Conservation (phyloP, 2,113 vertebrate genomes). For the Leucoraja erinaceus region DNA sequence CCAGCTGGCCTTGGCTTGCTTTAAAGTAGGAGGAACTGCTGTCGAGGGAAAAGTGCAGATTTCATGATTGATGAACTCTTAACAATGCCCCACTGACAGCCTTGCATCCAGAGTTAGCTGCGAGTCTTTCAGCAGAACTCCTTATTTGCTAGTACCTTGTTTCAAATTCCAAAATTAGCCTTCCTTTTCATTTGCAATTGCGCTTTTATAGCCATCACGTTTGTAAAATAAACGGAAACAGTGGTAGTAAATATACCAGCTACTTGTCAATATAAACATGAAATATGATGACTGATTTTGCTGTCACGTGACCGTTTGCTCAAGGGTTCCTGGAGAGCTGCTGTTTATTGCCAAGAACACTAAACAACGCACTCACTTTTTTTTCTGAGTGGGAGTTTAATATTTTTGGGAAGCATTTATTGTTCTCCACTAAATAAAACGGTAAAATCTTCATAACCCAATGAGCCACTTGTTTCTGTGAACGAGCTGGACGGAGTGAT, state of each 20-base stretch:
- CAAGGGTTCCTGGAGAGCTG: neutral
- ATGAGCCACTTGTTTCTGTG: neutral
- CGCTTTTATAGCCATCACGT: slow-evolving; percentile 29
- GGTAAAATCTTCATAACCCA: neutral
- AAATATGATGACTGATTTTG: slow-evolving; percentile 22
- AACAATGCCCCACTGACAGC: slow-evolving; percentile 51
- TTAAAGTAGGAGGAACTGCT: slow-evolving; percentile 57
- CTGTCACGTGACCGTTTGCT: slow-evolving; percentile 21
- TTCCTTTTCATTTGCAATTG: slow-evolving; percentile 39
- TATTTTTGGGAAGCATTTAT: neutral
- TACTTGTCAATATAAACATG: neutral
- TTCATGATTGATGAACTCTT: slow-evolving; percentile 64
- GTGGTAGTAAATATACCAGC: slow-evolving; percentile 13
- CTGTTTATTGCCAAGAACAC: neutral
- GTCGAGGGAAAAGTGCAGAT: slow-evolving; percentile 54
- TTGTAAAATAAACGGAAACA: slow-evolving; percentile 33
- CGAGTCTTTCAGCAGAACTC: neutral
- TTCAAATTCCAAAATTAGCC: slow-evolving; percentile 44
- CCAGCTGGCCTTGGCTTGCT: slow-evolving; percentile 58
- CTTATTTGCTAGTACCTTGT: slow-evolving; percentile 30
- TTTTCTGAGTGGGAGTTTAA: neutral
- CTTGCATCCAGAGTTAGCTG: slow-evolving; percentile 41
- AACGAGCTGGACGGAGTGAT: neutral
- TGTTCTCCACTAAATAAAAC: no score
- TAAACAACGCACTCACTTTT: neutral